phyloP scores from a whole-genome alignment of 2,113 vertebrate species.

The Phalacrocorax pelagicus region DNA sequence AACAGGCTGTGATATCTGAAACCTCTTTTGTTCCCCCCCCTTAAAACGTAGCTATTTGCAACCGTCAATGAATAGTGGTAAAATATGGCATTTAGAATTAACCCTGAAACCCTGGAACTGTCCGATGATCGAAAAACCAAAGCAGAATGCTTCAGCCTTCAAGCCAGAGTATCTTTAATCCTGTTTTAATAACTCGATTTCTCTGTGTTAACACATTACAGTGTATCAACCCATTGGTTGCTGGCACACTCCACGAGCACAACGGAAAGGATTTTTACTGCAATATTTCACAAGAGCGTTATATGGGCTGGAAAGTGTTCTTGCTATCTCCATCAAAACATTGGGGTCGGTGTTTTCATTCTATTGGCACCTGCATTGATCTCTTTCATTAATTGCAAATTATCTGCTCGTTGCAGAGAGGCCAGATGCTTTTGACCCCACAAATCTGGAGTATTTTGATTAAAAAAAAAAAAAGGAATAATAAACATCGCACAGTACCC shows the following conservation, averaged over 20 bases:
- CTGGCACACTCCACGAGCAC: background rate
- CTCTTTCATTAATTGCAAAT: background rate
- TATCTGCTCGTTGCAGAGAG: background rate
- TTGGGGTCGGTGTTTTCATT: background rate
- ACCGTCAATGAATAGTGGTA: background rate
- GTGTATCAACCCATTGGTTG: background rate
- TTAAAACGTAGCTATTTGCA: background rate
- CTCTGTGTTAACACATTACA: background rate
- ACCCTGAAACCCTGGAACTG: background rate
- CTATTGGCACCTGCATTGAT: background rate
- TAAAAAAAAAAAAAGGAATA: background rate
- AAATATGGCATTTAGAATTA: slow-evolving; percentile 13
- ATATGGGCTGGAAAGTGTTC: background rate
- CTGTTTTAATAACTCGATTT: background rate
- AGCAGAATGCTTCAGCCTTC: background rate
- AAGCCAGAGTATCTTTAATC: background rate
- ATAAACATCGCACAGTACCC: background rate
- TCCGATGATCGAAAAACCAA: background rate
- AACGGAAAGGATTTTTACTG: background rate
- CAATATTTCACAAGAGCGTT: background rate
- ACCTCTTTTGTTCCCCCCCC: slow-evolving; percentile 14
- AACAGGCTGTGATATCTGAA: slow-evolving; percentile 29
- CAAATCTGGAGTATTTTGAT: background rate
- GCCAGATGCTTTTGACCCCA: background rate
- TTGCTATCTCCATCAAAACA: background rate